Evolutionary conservation across 2,797 vertebrate genomes (phyloP).

Genomic region (Hyperoplus lanceolatus): DNA sequence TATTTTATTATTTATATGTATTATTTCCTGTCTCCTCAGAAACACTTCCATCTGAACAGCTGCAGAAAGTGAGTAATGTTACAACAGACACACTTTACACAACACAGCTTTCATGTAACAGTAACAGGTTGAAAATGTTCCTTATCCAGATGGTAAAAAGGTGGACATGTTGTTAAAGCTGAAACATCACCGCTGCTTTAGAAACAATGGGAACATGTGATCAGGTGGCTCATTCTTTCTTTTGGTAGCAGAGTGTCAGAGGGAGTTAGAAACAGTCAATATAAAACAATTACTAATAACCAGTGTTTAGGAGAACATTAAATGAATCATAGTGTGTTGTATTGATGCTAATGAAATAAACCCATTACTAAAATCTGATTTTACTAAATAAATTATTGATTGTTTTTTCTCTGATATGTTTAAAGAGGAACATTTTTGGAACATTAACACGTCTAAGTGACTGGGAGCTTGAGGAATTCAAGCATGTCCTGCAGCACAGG

Average conservation of each 20-base stretch:
- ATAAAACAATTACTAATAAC: too few species aligned
- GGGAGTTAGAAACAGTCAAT: too few species aligned
- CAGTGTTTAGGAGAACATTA: too few species aligned
- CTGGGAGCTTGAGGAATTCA: fast-evolving
- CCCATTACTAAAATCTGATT: too few species aligned
- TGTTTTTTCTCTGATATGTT: too few species aligned
- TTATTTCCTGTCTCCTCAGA: constrained; percentile 17
- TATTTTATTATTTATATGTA: background rate
- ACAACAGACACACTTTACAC: background rate
- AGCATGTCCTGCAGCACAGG: fast-evolving
- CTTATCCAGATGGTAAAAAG: background rate
- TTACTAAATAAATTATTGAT: too few species aligned
- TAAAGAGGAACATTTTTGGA: constrained; percentile 8
- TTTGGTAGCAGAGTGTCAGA: too few species aligned
- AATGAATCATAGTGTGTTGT: too few species aligned
- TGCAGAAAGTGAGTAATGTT: constrained; percentile 22
- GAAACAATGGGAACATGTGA: too few species aligned
- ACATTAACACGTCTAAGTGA: background rate
- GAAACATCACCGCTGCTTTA: background rate
- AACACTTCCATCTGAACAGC: background rate
- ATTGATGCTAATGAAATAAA: too few species aligned
- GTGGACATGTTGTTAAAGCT: too few species aligned
- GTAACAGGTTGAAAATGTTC: background rate
- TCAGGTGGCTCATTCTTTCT: too few species aligned
- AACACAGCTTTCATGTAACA: background rate